Conservation (phyloP, 2,797 vertebrate species). For the Phataginus tetradactyla region DNA sequence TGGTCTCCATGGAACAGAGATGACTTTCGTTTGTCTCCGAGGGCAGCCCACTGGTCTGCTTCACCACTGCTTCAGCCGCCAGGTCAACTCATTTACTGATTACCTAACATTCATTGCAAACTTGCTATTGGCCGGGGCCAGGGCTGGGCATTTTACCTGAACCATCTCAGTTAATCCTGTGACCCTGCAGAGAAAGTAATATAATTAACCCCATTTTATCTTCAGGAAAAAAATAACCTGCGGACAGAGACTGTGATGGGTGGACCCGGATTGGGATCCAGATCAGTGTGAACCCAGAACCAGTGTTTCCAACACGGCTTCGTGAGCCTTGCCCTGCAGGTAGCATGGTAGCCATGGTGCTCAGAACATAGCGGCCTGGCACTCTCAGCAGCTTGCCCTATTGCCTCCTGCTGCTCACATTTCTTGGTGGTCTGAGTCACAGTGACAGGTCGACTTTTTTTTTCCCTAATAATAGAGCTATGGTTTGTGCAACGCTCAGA, state of each 20-base stretch:
- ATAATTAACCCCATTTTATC: neutral
- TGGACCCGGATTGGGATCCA: neutral
- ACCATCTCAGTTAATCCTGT: neutral
- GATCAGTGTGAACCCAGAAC: neutral
- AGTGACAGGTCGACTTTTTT: neutral
- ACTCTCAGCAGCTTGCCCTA: neutral
- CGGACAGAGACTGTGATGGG: neutral
- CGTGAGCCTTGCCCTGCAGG: neutral
- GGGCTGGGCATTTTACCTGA: neutral
- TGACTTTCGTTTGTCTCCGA: neutral
- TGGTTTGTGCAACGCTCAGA: neutral
- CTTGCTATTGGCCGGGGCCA: neutral
- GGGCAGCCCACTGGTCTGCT: neutral
- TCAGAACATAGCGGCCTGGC: rapidly evolving
- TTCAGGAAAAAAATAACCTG: neutral
- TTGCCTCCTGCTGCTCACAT: neutral
- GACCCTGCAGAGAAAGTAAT: neutral
- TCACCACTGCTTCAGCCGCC: neutral
- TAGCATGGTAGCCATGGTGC: rapidly evolving
- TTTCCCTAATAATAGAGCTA: neutral
- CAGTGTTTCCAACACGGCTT: neutral
- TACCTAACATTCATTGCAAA: neutral
- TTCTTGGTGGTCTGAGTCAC: neutral
- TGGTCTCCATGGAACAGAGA: neutral
- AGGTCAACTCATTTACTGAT: neutral